Conservation (phyloP, 2,888 invertebrate species). For the Orthosia cruda region DNA sequence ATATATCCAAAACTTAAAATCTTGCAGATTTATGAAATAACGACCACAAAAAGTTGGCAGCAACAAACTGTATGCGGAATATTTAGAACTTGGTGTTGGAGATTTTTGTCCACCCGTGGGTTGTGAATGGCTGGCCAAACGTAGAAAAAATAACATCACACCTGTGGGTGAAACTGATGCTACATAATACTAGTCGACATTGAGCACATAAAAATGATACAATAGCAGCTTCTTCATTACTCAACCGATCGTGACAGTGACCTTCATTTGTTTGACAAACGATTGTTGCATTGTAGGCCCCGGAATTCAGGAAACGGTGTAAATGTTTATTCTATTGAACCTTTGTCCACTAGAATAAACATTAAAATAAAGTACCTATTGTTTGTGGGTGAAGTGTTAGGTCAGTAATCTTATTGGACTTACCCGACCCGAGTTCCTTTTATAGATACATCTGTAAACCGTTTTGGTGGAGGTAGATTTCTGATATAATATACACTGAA, state of each 20-base stretch:
- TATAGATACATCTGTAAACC: background rate
- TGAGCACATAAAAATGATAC: background rate
- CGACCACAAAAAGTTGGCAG: too few species aligned
- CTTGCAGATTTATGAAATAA: too few species aligned
- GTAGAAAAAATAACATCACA: too few species aligned
- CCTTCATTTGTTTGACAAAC: constrained; percentile 27
- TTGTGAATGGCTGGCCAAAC: too few species aligned
- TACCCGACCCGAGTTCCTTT: background rate
- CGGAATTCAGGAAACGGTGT: background rate
- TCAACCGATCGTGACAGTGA: constrained; percentile 10
- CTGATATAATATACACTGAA: background rate
- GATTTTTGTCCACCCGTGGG: too few species aligned
- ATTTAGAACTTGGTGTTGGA: too few species aligned
- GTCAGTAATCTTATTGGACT: constrained; percentile 28
- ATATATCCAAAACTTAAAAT: too few species aligned
- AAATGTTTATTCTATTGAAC: background rate
- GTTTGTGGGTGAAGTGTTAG: background rate
- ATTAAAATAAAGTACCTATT: constrained; percentile 21
- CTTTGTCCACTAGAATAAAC: background rate
- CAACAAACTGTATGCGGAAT: too few species aligned
- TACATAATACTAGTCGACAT: too few species aligned
- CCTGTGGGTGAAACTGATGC: too few species aligned
- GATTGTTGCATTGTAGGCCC: constrained; percentile 7
- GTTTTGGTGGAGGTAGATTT: background rate
- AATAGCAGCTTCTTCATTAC: constrained; percentile 15